Evolutionary conservation across 2,797 vertebrate genomes (phyloP).

Genomic region (Hoplostethus mediterraneus): DNA sequence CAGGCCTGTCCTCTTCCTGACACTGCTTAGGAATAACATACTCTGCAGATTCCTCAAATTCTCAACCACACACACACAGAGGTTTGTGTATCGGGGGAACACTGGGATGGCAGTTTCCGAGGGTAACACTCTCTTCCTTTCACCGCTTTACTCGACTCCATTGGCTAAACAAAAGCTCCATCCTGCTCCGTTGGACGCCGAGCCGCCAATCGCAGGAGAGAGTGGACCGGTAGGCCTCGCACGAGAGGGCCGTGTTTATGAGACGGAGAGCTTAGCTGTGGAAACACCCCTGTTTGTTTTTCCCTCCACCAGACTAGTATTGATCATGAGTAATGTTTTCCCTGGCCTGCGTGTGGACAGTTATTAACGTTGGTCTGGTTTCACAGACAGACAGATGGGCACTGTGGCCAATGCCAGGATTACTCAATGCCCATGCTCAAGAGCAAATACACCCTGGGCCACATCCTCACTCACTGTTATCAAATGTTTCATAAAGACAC

Average conservation of each 20-base stretch:
- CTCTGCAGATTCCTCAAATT: slow-evolving; percentile 73
- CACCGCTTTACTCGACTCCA: slow-evolving; percentile 20
- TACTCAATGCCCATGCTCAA: not conserved
- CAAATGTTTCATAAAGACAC: not conserved
- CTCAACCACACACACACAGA: slow-evolving; percentile 37
- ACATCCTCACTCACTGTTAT: slow-evolving; percentile 7
- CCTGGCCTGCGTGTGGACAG: slow-evolving; percentile 29
- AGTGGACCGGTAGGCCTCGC: slow-evolving; percentile 13
- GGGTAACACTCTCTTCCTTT: slow-evolving; percentile 65
- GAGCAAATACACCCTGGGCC: slow-evolving; percentile 14
- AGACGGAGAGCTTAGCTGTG: slow-evolving; percentile 31
- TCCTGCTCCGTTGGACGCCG: slow-evolving; percentile 24
- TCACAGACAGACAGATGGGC: slow-evolving; percentile 38
- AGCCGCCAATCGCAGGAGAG: slow-evolving; percentile 16
- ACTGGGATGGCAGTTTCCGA: slow-evolving; percentile 54
- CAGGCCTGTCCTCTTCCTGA: slow-evolving; percentile 74
- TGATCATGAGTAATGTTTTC: slow-evolving; percentile 66
- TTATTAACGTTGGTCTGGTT: slow-evolving; percentile 29
- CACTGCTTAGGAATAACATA: slow-evolving; percentile 64
- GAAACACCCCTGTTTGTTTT: slow-evolving; percentile 64
- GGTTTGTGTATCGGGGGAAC: slow-evolving; percentile 35
- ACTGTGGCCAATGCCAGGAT: slow-evolving; percentile 35
- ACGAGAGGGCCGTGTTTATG: slow-evolving; percentile 38
- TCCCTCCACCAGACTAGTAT: slow-evolving; percentile 39
- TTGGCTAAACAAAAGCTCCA: slow-evolving; percentile 25